Evolutionary conservation across 2,797 vertebrate genomes (phyloP).

Genomic region (Sus cebifrons): DNA sequence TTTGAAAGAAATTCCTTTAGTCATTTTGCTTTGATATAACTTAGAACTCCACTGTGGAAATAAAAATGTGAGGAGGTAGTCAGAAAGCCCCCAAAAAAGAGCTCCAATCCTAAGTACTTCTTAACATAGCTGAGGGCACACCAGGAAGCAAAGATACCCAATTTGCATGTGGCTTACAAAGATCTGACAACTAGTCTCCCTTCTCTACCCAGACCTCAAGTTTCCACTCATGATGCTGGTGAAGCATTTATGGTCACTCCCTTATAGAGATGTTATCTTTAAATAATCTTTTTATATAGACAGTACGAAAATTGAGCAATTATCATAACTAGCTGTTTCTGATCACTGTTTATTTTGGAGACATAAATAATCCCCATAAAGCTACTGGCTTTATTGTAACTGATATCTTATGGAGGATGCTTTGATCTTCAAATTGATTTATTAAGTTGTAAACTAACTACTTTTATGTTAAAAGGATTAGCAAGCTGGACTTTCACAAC

Average conservation of each 20-base stretch:
- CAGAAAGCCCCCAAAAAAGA: slow-evolving; percentile 19
- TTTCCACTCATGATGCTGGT: slow-evolving; percentile 45
- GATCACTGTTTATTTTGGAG: slow-evolving; percentile 67
- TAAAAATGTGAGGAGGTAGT: slow-evolving; percentile 38
- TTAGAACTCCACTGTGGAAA: slow-evolving; percentile 36
- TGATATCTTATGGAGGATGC: neutral
- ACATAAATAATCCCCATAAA: slow-evolving; percentile 29
- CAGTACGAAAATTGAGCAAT: slow-evolving; percentile 47
- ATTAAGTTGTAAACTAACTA: slow-evolving; percentile 49
- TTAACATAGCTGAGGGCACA: neutral
- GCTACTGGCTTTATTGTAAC: slow-evolving; percentile 52
- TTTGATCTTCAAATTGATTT: slow-evolving; percentile 53
- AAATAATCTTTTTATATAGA: slow-evolving; percentile 60
- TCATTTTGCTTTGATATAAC: slow-evolving; percentile 32
- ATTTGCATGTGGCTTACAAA: neutral
- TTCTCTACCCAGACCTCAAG: neutral
- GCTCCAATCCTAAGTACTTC: slow-evolving; percentile 31
- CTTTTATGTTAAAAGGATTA: slow-evolving; percentile 39
- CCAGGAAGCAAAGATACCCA: slow-evolving; percentile 31
- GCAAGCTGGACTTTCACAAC: slow-evolving; percentile 36
- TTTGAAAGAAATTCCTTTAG: slow-evolving; percentile 43
- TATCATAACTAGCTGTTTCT: slow-evolving; percentile 26
- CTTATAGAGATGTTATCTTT: slow-evolving; percentile 42
- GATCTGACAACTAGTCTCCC: neutral
- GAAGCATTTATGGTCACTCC: slow-evolving; percentile 50